phyloP scores from a whole-genome alignment of 2,888 invertebrate species.

The Neoaliturus tenellus region DNA sequence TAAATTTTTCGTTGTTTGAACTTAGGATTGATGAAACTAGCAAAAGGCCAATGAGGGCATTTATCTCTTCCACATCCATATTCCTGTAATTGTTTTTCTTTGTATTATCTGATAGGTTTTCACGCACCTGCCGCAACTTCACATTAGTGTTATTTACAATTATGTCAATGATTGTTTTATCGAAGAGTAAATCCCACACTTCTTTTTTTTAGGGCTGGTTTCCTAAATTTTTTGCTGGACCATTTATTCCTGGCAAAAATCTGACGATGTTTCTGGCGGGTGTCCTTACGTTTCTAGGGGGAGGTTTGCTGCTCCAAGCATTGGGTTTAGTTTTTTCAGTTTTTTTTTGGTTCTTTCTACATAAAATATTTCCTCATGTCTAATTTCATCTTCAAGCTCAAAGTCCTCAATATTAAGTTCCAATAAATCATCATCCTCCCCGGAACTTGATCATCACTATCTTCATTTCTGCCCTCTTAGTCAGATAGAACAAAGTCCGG shows the following conservation, averaged over 20 bases:
- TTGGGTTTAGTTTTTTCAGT: slow-evolving; percentile 44
- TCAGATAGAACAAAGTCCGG: not conserved
- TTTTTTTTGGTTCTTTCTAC: slow-evolving; percentile 42
- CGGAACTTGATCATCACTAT: not conserved
- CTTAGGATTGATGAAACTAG: slow-evolving; percentile 17
- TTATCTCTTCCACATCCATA: slow-evolving; percentile 52
- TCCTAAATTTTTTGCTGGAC: not conserved
- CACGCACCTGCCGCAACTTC: slow-evolving; percentile 13
- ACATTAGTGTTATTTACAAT: slow-evolving; percentile 41
- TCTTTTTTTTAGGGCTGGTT: not conserved
- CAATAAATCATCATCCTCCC: not conserved
- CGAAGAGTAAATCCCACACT: slow-evolving; percentile 37
- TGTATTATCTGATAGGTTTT: not conserved
- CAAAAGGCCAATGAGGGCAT: slow-evolving; percentile 52
- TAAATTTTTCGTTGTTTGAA: slow-evolving; percentile 11
- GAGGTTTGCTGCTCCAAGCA: slow-evolving; percentile 3
- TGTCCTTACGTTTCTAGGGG: slow-evolving; percentile 21
- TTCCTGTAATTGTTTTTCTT: slow-evolving; percentile 46
- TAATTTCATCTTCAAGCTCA: not conserved
- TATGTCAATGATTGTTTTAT: not conserved
- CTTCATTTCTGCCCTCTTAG: not conserved
- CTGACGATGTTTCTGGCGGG: slow-evolving; percentile 15
- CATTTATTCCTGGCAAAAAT: slow-evolving; percentile 38
- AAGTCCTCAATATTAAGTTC: not conserved
- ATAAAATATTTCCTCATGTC: not conserved